These are phyloP conservation scores for Aplochiton taeniatus DNA, from an alignment of 2,797 vertebrate species.

Conservation along the genomic window DNA sequence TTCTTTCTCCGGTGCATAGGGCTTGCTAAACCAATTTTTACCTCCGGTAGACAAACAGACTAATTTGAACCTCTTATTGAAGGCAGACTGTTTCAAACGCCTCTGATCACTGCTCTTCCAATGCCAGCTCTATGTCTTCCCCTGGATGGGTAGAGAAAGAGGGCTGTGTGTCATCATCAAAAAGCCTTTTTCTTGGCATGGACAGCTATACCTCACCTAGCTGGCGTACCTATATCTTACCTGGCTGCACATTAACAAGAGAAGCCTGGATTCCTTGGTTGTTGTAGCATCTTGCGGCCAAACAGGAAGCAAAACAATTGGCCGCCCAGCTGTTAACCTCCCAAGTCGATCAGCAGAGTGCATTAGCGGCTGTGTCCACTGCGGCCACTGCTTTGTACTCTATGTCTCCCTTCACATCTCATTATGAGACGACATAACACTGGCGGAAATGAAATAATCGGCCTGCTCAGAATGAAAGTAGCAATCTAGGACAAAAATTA, in stretches of 20 bases:
- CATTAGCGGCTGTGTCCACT: conserved; percentile 61
- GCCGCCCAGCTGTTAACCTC: conserved; percentile 70
- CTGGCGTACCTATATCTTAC: too few relatives aligned
- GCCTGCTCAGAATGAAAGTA: conserved; percentile 63
- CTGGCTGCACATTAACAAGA: conserved; percentile 21
- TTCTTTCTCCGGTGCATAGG: conserved; percentile 27
- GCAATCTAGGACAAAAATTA: conserved; percentile 79
- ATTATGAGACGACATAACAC: conserved; percentile 53
- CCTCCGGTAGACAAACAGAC: too few relatives aligned
- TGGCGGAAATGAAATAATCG: conserved; percentile 66
- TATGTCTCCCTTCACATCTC: conserved; percentile 64
- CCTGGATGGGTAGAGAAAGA: not conserved
- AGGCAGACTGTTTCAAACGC: conserved; percentile 43
- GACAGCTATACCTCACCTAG: conserved; percentile 37
- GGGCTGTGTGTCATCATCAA: not conserved
- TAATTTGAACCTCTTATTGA: conserved; percentile 39
- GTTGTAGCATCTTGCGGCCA: conserved; percentile 59
- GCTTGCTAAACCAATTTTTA: not conserved
- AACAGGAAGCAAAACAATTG: conserved; percentile 57
- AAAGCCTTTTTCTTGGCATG: too few relatives aligned
- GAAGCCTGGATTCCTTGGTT: conserved; percentile 37
- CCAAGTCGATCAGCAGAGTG: conserved; percentile 62
- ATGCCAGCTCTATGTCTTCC: conserved; percentile 33
- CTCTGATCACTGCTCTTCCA: conserved; percentile 45
- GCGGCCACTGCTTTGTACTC: conserved; percentile 39